Conservation (phyloP, 2,797 vertebrate species). For the Cephalopachus bancanus region DNA sequence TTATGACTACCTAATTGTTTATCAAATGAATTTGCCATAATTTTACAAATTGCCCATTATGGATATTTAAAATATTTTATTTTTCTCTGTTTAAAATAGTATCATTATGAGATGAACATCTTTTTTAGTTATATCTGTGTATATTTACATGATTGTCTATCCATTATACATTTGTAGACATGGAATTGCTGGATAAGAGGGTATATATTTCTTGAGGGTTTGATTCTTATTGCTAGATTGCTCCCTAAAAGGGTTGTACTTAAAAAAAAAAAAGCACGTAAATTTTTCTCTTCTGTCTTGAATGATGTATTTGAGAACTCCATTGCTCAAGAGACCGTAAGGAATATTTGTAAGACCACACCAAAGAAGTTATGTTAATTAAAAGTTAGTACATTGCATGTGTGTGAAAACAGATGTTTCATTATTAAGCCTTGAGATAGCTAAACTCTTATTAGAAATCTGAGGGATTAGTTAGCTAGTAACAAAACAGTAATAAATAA, state of each 20-base stretch:
- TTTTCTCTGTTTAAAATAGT: conserved; percentile 10
- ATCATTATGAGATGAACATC: not conserved
- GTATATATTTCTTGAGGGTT: not conserved
- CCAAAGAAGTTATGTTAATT: not conserved
- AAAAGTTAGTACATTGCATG: not conserved
- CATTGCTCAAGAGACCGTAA: not conserved
- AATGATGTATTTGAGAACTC: conserved; percentile 1
- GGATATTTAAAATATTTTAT: not conserved
- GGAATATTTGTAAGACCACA: conserved; percentile 6
- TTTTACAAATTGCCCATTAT: not conserved
- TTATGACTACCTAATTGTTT: not conserved
- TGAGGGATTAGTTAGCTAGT: not conserved
- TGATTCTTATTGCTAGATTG: not conserved
- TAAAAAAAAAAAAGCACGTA: not conserved
- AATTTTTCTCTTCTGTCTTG: conserved; percentile 25
- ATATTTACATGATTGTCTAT: not conserved
- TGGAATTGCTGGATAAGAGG: not conserved
- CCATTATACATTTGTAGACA: not conserved
- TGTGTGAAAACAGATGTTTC: not conserved
- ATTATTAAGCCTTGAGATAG: not conserved
- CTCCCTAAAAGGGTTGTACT: not conserved
- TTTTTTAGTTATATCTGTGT: not conserved
- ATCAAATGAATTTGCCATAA: not conserved
- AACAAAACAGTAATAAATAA: not conserved
- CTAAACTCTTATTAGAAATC: not conserved